These are phyloP conservation scores for Mormyrus lacerda DNA, from an alignment of 2,113 vertebrate genomes.

Conservation along the genomic window DNA sequence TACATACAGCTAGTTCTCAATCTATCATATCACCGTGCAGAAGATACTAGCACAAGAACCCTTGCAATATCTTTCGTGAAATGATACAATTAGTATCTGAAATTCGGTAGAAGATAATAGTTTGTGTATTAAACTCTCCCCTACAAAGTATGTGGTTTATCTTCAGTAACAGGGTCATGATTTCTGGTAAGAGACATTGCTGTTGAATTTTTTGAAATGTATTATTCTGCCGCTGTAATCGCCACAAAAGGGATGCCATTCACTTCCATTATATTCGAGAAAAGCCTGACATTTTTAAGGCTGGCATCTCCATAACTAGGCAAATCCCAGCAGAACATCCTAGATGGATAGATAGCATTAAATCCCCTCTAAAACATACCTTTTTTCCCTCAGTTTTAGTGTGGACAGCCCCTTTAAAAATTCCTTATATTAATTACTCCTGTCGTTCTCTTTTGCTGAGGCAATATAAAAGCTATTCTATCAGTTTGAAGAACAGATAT, in stretches of 20 bases:
- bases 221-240: background rate
- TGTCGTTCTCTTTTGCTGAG: background rate
- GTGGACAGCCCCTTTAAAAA: background rate
- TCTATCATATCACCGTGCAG: too few species aligned
- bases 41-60: too few species aligned
- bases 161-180: background rate
- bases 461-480: background rate
- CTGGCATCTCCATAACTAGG: too few species aligned
- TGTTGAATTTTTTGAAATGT: background rate
- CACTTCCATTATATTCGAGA: background rate
- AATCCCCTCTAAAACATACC: too few species aligned
- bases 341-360: too few species aligned
- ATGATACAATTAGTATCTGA: too few species aligned
- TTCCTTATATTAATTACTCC: background rate
- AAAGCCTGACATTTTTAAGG: background rate
- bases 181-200: background rate
- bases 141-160: background rate
- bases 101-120: too few species aligned
- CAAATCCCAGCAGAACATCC: too few species aligned
- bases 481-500: background rate
- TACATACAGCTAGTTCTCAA: too few species aligned
- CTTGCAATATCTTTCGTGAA: too few species aligned
- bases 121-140: background rate
- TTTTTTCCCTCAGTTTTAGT: too few species aligned
- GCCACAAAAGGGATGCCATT: background rate